These are phyloP conservation scores for Leptinotarsa haldemani DNA, from an alignment of 2,888 invertebrate genomes.

Conservation along the genomic window DNA sequence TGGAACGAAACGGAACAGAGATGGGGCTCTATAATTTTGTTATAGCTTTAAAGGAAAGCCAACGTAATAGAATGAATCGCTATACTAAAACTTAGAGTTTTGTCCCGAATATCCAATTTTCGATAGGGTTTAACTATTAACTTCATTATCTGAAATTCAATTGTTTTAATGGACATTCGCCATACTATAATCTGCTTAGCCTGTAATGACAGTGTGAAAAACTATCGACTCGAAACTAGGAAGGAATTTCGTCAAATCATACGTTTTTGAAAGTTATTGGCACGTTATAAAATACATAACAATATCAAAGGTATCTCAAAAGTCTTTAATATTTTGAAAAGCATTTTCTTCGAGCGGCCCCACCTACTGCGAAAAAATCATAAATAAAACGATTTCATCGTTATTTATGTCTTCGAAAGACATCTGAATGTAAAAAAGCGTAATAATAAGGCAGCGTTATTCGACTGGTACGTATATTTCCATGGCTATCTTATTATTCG, in stretches of 20 bases:
- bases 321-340: conserved; percentile 1
- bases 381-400: conserved; percentile 45
- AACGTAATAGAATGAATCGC: conserved; percentile 61
- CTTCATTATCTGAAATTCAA: conserved; percentile 61
- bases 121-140: conserved; percentile 63
- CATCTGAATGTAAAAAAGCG: conserved; percentile 48
- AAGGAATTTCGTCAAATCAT: not conserved
- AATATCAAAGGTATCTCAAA: not conserved
- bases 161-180: conserved; percentile 61
- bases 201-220: conserved; percentile 9
- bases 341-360: conserved; percentile 17
- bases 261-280: not conserved
- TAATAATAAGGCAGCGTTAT: conserved; percentile 53
- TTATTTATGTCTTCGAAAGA: conserved; percentile 47
- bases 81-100: conserved; percentile 52
- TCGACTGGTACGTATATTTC: conserved; percentile 53
- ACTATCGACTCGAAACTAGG: conserved; percentile 2
- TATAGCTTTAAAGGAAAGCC: conserved; percentile 62
- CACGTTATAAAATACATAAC: too few relatives aligned
- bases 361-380: conserved; percentile 39
- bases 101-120: conserved; percentile 60
- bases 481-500: conserved; percentile 60
- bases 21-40: conserved; percentile 58
- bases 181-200: conserved; percentile 51
- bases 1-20: conserved; percentile 28